A percentile compares a stretch with the other conserved stretches of the same genome.
phyloP scores from a whole-genome alignment of 2,113 vertebrate species.

The Ochotona princeps region DNA sequence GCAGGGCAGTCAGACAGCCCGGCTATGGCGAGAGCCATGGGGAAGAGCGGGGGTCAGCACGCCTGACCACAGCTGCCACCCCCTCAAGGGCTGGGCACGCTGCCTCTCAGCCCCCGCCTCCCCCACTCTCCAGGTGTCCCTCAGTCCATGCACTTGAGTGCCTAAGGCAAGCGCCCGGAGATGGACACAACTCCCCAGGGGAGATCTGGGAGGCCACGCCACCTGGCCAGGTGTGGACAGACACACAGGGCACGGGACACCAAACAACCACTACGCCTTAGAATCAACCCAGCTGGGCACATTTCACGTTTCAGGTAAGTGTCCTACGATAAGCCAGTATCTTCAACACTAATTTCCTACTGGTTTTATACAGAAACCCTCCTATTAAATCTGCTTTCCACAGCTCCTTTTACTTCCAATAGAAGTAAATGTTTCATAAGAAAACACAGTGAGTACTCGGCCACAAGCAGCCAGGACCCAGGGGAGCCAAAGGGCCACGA shows the following conservation, averaged over 20 bases:
- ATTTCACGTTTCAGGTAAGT: not conserved
- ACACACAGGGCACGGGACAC: no score
- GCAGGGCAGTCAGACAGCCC: no score
- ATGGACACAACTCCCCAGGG: not conserved
- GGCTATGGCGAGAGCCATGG: no score
- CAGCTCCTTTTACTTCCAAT: not conserved
- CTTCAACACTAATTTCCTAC: not conserved
- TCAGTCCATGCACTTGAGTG: no score
- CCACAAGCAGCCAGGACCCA: not conserved
- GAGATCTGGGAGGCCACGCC: no score
- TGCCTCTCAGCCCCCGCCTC: no score
- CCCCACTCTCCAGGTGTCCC: no score
- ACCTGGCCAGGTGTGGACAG: no score
- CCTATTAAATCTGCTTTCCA: not conserved
- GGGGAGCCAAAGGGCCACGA: not conserved
- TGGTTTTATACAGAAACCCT: not conserved
- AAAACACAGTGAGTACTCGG: not conserved
- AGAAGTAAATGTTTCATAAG: not conserved
- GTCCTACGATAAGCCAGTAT: not conserved
- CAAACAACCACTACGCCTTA: not conserved
- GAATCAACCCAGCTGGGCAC: not conserved
- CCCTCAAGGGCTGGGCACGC: no score
- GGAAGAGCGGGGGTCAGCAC: no score
- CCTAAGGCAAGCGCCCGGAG: no score
- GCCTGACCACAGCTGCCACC: no score